Conservation (phyloP, 2,888 invertebrate genomes). For the Blera fallax region DNA sequence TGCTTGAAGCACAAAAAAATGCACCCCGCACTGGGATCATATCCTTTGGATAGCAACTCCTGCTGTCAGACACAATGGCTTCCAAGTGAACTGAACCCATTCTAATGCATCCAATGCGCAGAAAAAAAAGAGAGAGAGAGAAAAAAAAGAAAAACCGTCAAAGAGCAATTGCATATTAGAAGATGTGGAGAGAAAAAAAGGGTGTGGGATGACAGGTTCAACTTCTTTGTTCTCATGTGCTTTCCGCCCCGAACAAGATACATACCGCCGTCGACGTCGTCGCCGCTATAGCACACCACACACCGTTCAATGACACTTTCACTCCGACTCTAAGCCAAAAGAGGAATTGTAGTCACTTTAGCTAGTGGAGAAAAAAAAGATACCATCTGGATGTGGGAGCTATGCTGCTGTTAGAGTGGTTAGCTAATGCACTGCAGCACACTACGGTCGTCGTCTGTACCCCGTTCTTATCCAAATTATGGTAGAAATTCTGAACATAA, state of each 20-base stretch:
- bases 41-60: slow-evolving; percentile 48
- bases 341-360: slow-evolving; percentile 53
- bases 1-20: slow-evolving; percentile 32
- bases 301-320: slow-evolving; percentile 72
- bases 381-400: slow-evolving; percentile 62
- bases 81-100: slow-evolving; percentile 61
- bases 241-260: slow-evolving; percentile 34
- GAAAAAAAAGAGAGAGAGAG: background rate
- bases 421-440: slow-evolving; percentile 32
- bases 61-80: slow-evolving; percentile 63
- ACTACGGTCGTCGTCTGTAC: background rate
- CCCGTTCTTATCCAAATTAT: slow-evolving; percentile 64
- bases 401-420: slow-evolving; percentile 29
- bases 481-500: slow-evolving; percentile 65
- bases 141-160: slow-evolving; percentile 25
- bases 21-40: background rate
- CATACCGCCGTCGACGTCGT: slow-evolving; percentile 4
- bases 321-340: slow-evolving; percentile 49
- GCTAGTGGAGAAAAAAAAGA: slow-evolving; percentile 21
- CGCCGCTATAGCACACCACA: slow-evolving; percentile 32
- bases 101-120: slow-evolving; percentile 53
- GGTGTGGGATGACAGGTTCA: slow-evolving; percentile 70
- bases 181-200: slow-evolving; percentile 22
- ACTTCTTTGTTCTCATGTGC: slow-evolving; percentile 66
- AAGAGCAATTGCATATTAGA: slow-evolving; percentile 66